phyloP scores from a whole-genome alignment of 1,140 invertebrate species.

The Trachymyrmex cornetzi region DNA sequence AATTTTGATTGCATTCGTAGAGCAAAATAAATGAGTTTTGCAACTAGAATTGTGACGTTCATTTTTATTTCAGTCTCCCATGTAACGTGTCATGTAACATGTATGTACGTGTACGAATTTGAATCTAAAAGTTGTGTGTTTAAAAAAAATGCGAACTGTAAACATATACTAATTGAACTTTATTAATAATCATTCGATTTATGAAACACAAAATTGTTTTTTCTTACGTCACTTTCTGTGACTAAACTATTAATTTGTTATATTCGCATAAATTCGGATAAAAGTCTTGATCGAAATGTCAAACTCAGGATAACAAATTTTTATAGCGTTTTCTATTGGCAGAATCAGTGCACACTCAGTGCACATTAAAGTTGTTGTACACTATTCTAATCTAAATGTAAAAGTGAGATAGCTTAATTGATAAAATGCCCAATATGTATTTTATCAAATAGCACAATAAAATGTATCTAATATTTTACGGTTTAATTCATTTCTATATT shows the following conservation, averaged over 20 bases:
- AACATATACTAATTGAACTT: not conserved
- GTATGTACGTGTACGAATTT: slow-evolving; percentile 18
- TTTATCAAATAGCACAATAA: no score
- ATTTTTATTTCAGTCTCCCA: slow-evolving; percentile 62
- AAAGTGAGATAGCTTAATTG: no score
- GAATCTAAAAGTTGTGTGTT: slow-evolving; percentile 34
- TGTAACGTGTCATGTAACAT: slow-evolving; percentile 20
- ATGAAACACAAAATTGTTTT: not conserved
- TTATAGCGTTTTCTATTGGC: not conserved
- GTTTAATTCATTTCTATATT: no score
- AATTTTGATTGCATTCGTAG: slow-evolving; percentile 68
- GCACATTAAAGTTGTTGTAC: no score
- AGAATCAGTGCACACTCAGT: no score
- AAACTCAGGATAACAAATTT: slow-evolving; percentile 11
- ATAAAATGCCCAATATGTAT: no score
- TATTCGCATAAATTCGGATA: not conserved
- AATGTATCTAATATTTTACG: no score
- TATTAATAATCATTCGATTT: slow-evolving; percentile 20
- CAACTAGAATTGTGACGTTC: slow-evolving; percentile 66
- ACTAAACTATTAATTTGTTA: not conserved
- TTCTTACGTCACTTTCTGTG: not conserved
- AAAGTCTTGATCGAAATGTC: not conserved
- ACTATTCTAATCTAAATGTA: no score
- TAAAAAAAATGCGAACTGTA: slow-evolving; percentile 16
- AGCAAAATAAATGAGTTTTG: slow-evolving; percentile 77